These are phyloP conservation scores for Melanotaenia trifasciata DNA, from an alignment of 2,797 vertebrate genomes.

Conservation along the genomic window DNA sequence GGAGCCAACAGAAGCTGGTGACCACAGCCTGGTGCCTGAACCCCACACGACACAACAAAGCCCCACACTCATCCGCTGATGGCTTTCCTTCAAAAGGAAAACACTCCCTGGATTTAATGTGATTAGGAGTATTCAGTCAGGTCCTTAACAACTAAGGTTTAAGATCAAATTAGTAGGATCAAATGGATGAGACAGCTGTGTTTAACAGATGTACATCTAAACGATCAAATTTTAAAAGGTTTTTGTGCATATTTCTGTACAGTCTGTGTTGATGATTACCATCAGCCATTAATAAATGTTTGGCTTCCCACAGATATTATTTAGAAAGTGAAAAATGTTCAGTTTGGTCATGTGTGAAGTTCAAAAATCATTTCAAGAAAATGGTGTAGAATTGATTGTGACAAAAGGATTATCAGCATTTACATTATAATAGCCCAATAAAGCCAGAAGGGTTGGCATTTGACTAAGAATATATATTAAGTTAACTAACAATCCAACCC, in stretches of 20 bases:
- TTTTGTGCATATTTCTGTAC: slow-evolving; percentile 34
- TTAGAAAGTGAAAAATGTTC: slow-evolving; percentile 1
- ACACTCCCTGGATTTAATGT: slow-evolving; percentile 72
- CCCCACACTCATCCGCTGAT: slow-evolving; percentile 78
- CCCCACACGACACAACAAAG: slow-evolving; percentile 78
- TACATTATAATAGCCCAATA: neutral
- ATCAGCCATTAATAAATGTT: slow-evolving; percentile 26
- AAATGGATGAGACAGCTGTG: slow-evolving; percentile 64
- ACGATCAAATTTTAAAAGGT: slow-evolving; percentile 36
- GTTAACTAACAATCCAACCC: slow-evolving; percentile 9
- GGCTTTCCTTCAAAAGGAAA: slow-evolving; percentile 73
- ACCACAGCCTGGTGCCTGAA: slow-evolving; percentile 73
- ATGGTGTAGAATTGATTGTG: neutral
- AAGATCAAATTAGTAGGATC: slow-evolving; percentile 67
- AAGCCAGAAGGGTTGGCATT: neutral
- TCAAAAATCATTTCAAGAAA: neutral
- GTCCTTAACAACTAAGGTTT: slow-evolving; percentile 70
- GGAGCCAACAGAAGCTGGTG: slow-evolving; percentile 76
- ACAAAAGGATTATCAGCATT: slow-evolving; percentile 2
- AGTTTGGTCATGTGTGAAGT: slow-evolving; percentile 9
- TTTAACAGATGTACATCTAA: slow-evolving; percentile 52
- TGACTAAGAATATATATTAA: slow-evolving; percentile 14
- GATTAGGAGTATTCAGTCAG: slow-evolving; percentile 74
- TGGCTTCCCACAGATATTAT: slow-evolving; percentile 6
- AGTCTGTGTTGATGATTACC: slow-evolving; percentile 36